Evolutionary conservation across 2,113 vertebrate genomes (phyloP), one percentile per base, ranked within the genome.

Genomic region (Melanocharis versteri): DNA sequence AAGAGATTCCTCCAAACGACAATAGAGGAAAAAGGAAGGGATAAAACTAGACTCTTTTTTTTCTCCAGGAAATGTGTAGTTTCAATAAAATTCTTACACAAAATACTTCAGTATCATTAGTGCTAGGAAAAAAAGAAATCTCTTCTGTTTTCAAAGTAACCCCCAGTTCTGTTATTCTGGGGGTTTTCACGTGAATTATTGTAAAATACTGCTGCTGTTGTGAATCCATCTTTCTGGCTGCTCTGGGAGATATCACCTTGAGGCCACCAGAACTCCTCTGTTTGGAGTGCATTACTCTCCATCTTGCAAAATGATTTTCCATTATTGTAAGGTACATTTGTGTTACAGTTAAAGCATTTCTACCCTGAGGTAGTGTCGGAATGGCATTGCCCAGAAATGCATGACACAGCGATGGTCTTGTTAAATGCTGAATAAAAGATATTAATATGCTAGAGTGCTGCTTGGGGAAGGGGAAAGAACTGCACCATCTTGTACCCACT

Each of bases 401-500:
- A 27, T 82, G 91, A 87, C 82, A 78, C 40, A 83, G 78, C 1
- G 0, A 31, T 5, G 8, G 33, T 89, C 76, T 84, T 75, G 35
- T 58, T 91, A 92, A 94, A 96, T 83, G 64, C 83, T 93, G 90
- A 84, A 87, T 83, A 78, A 81, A 94, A 84, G 48, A 60, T 76
- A 33, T 42, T 47, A 70, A 62, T 47, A 56, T 33, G 40, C 33
- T 37, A 10, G 30, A 71, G 39, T 75, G 60, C 39, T 91, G 62
- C 53, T 72, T 1, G 2, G 42, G 31, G n/a, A 94, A 87, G n/a
- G 48, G 47, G 35, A 76, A 79, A 50, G 44, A 68, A 47, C 70
- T 58, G 33, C 45, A 48, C 62, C 48, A 44, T 62, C 51, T 71
- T 50, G 31, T 40, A 35, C 35, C n/a, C 20, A 22, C 42, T 30